Percentiles rank a stretch among this genome's conserved stretches.
These are phyloP conservation scores for Nomia melanderi DNA, from an alignment of 1,140 invertebrate species.

Conservation along the genomic window DNA sequence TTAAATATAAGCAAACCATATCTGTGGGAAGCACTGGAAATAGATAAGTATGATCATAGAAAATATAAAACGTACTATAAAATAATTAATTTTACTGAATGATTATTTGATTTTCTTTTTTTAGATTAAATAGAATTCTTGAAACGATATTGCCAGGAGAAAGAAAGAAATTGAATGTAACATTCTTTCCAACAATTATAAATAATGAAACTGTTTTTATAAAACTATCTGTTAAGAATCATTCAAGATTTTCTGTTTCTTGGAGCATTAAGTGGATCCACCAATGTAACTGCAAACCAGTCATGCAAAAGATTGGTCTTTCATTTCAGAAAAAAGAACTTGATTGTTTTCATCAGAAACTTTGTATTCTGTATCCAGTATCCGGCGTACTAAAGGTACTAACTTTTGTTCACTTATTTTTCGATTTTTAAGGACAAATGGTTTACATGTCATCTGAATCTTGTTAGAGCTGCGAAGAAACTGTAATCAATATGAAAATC, in stretches of 20 bases:
- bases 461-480: constrained; percentile 21
- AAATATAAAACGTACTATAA: not conserved
- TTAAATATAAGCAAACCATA: constrained; percentile 61
- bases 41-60: constrained; percentile 64
- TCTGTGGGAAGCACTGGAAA: constrained; percentile 65
- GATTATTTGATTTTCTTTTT: not conserved
- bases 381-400: constrained; percentile 60
- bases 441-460: no score
- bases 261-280: constrained; percentile 62
- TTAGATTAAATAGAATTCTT: constrained; percentile 67
- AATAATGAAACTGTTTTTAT: constrained; percentile 56
- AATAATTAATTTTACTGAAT: not conserved
- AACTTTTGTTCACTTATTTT: not conserved
- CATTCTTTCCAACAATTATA: constrained; percentile 47
- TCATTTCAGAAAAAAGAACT: constrained; percentile 35
- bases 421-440: no score
- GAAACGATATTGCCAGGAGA: constrained; percentile 53
- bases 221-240: constrained; percentile 67
- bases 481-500: constrained; percentile 29
- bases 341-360: constrained; percentile 62
- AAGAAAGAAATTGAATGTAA: constrained; percentile 44
- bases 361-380: constrained; percentile 57
- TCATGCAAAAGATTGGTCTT: constrained; percentile 45
- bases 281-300: constrained; percentile 61
- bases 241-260: constrained; percentile 26